Conservation (phyloP, 30 jellyfish, hydroid and myxozoan genomes). For the Aurelia sp. region DNA sequence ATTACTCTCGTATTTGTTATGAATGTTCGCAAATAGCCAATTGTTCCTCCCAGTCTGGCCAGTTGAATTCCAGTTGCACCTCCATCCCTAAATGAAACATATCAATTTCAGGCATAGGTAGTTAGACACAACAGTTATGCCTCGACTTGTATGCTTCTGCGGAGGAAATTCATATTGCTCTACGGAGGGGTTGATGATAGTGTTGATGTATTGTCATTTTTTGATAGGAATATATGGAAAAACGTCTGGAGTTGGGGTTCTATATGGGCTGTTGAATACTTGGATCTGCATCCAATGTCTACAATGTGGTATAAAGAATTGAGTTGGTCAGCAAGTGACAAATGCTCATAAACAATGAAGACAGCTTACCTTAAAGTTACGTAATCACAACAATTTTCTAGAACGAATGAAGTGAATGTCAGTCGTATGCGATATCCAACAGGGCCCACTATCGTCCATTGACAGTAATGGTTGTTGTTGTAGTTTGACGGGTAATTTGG, state of each 20-base stretch:
- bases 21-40: background rate
- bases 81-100: constrained; percentile 4
- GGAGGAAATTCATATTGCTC: too few species aligned
- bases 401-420: background rate
- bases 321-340: background rate
- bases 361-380: constrained; percentile 5
- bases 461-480: constrained; percentile 25
- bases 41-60: background rate
- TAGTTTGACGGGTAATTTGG: constrained; percentile 25
- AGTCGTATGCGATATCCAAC: constrained; percentile 10
- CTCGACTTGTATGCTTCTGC: too few species aligned
- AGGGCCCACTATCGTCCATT: constrained; percentile 17
- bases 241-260: too few species aligned
- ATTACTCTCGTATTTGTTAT: constrained; percentile 1
- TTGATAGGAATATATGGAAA: too few species aligned
- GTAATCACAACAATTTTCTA: background rate
- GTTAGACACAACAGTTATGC: too few species aligned
- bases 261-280: too few species aligned
- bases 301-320: background rate
- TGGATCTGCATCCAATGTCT: too few species aligned
- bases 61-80: constrained; percentile 1
- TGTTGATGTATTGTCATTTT: too few species aligned
- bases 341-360: too few species aligned
- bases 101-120: too few species aligned
- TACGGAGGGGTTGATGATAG: too few species aligned